Evolutionary conservation across 2,113 vertebrate species (phyloP), one percentile per base, ranked within the genome.

Genomic region (Sander vitreus): DNA sequence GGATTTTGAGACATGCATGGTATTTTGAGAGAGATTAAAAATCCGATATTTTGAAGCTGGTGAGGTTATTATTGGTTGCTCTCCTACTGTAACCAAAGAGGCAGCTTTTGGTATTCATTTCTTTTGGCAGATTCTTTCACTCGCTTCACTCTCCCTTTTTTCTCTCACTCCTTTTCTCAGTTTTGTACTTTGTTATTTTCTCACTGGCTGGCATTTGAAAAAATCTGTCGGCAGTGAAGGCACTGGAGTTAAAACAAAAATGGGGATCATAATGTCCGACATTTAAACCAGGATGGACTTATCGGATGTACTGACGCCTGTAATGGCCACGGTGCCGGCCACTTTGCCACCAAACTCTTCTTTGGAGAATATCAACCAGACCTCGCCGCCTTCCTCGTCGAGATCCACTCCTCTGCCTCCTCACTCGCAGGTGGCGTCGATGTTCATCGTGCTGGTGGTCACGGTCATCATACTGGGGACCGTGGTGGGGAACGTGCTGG

Each of bases 381-480:
- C 75, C 5, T 68, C 2, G 39, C 79, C 9, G 81, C 87, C 87
- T 0, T 4, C 86, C 27, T 83, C 76, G 0, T 15, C 94, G 11
- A 87, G 75, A 39, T 57, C 89, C 67, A 78, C 83, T 33, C 67
- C 89, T 80, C 73, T 90, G 18, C 87, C 83, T 50, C 96, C 96
- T 0, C 96, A 98, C 92, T 96, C 96, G 0, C 94, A 95, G 5
- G 81, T 92, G 6, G 96, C 93, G 54, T 96, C 94, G 0, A 95
- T 95, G 4, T 92, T 96, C 64, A 97, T 99, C 67, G 89, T 97
- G 55, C 85, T 97, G 60, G 95, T 96, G 0, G 96, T 95, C 21
- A 80, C 95, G 0, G 68, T 94, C 0, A 80, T 97, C 58, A 95
- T 97, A 47, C 75, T 96, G 85, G 92, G 95, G 16, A 97, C 96